phyloP scores from a whole-genome alignment of 1,140 invertebrate species.

The Parapsyche elsis region DNA sequence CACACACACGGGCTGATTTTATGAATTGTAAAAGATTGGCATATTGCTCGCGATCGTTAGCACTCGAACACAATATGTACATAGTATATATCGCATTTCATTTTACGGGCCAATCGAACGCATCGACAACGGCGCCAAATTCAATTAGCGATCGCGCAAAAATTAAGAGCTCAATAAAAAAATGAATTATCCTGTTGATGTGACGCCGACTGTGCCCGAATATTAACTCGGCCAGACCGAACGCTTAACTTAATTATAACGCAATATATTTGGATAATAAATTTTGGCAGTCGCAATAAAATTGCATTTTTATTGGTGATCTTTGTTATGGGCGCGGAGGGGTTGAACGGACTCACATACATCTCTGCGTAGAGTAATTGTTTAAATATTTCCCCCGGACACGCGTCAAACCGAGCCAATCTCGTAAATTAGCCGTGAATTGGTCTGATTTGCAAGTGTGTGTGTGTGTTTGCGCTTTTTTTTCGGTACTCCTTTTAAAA shows the following conservation, averaged over 20 bases:
- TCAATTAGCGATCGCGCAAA: background rate
- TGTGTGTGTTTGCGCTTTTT: background rate
- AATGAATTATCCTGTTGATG: conserved; percentile 18
- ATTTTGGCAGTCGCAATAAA: conserved; percentile 45
- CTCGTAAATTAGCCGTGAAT: conserved; percentile 27
- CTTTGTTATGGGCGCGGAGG: conserved; percentile 29
- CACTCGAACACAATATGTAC: background rate
- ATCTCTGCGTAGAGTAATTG: conserved; percentile 31
- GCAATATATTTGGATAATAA: conserved; percentile 47
- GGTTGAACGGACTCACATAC: background rate
- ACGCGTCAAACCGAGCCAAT: conserved; percentile 37
- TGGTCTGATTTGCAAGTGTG: background rate
- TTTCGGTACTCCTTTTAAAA: background rate
- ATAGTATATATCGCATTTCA: conserved; percentile 7
- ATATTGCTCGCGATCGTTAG: background rate
- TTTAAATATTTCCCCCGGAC: conserved; percentile 40
- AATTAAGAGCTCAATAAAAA: conserved; percentile 6
- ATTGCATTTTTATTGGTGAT: conserved; percentile 48
- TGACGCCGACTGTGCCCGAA: background rate
- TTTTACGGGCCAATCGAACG: background rate
- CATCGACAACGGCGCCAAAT: background rate
- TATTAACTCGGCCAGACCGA: conserved; percentile 41
- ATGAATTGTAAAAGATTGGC: background rate
- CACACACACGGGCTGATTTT: no score
- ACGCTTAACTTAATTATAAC: conserved; percentile 45